These are phyloP conservation scores for Euschistus heros DNA, from an alignment of 1,140 invertebrate genomes.

Conservation along the genomic window DNA sequence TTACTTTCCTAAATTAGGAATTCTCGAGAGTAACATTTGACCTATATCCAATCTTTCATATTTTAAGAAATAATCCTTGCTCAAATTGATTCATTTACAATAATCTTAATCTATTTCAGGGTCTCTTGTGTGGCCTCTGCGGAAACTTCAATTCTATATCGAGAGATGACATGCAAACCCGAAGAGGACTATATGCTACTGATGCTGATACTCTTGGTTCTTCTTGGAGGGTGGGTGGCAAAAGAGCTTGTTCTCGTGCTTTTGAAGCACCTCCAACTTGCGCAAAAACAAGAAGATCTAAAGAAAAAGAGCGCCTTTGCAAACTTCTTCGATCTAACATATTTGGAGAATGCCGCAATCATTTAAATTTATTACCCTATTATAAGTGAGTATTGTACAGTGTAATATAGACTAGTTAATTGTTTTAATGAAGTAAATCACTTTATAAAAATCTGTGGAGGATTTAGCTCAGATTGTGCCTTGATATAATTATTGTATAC, in stretches of 20 bases:
- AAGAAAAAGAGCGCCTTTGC: conserved; percentile 30
- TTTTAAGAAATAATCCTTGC: too few species aligned
- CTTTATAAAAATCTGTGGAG: too few species aligned
- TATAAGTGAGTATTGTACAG: conserved; percentile 46
- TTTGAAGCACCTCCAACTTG: conserved; percentile 28
- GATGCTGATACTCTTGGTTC: conserved; percentile 64
- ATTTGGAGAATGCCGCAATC: conserved; percentile 58
- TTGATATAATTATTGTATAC: too few species aligned
- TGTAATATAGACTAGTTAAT: too few species aligned
- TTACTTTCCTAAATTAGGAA: too few species aligned
- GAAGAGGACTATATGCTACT: conserved; percentile 44
- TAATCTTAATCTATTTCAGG: conserved; percentile 43
- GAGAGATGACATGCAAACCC: conserved; percentile 60
- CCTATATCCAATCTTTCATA: too few species aligned
- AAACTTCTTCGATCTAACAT: conserved; percentile 36
- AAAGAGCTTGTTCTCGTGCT: conserved; percentile 50
- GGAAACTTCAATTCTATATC: conserved; percentile 81
- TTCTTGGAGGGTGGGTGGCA: conserved; percentile 74
- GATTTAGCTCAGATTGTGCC: too few species aligned
- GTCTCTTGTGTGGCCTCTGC: conserved; percentile 76
- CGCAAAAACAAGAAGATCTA: conserved; percentile 19
- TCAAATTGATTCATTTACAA: too few species aligned
- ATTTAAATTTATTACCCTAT: conserved; percentile 65
- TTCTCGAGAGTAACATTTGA: too few species aligned
- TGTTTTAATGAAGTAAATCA: too few species aligned